Conservation (phyloP, 2,113 vertebrate genomes). For the Macrotis lagotis region DNA sequence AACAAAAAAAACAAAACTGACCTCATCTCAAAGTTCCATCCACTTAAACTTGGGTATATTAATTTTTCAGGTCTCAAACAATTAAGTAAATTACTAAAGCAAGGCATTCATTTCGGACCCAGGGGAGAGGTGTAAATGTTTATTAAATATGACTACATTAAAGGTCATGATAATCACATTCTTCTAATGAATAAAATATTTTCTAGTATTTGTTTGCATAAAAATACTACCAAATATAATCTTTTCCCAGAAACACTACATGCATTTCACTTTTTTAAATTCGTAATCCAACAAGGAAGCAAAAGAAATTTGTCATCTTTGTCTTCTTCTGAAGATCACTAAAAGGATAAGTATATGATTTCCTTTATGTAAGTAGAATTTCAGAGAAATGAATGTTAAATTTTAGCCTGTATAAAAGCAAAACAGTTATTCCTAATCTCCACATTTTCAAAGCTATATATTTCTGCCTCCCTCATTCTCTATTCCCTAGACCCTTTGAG, state of each 20-base stretch:
- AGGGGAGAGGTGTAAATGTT: no score
- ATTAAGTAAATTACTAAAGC: slow-evolving; percentile 5
- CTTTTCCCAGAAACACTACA: background rate
- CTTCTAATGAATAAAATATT: slow-evolving; percentile 14
- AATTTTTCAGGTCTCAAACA: background rate
- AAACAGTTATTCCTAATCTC: background rate
- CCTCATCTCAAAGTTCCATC: no score
- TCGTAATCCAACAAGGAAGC: background rate
- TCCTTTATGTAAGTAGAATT: background rate
- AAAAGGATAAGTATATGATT: background rate
- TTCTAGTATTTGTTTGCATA: background rate
- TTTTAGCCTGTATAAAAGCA: background rate
- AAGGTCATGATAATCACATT: background rate
- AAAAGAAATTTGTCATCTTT: background rate
- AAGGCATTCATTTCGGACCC: background rate
- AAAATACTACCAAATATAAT: background rate
- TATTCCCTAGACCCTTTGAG: background rate
- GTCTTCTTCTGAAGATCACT: background rate
- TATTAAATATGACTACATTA: no score
- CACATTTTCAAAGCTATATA: background rate
- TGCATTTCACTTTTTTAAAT: no score
- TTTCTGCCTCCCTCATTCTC: background rate
- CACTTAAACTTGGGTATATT: no score
- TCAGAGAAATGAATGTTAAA: background rate
- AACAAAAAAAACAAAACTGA: no score